These are phyloP conservation scores for Axea sp. DNA, from an alignment of 2,888 invertebrate genomes.

Conservation along the genomic window DNA sequence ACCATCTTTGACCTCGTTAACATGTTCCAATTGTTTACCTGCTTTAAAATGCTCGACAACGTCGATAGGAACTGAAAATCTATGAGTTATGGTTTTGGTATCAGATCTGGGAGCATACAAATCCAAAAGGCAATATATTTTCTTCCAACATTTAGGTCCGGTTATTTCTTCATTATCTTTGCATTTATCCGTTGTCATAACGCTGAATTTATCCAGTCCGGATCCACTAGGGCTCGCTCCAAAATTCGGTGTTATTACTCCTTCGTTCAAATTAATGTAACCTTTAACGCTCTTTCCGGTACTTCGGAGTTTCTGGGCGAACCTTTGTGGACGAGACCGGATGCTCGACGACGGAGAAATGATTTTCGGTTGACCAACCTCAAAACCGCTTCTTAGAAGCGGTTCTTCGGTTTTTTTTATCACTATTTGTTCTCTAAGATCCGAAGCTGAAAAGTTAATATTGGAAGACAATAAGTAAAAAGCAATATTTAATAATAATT, in stretches of 20 bases:
- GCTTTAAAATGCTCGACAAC: constrained; percentile 86
- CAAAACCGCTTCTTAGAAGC: constrained; percentile 68
- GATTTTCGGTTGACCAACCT: constrained; percentile 73
- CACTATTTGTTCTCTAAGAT: constrained; percentile 83
- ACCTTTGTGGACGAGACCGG: constrained; percentile 88
- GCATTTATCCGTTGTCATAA: constrained; percentile 80
- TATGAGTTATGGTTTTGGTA: constrained; percentile 93
- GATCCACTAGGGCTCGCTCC: constrained; percentile 83
- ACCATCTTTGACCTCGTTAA: constrained; percentile 82
- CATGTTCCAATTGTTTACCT: constrained; percentile 81
- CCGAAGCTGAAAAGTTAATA: constrained; percentile 81
- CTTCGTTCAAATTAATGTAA: constrained; percentile 90
- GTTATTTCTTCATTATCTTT: constrained; percentile 79
- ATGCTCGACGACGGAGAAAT: constrained; percentile 82
- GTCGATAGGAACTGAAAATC: constrained; percentile 87
- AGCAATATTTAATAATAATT: too few relatives aligned
- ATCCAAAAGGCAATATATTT: constrained; percentile 94
- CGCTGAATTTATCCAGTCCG: constrained; percentile 81
- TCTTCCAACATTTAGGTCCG: constrained; percentile 93
- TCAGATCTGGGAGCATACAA: constrained; percentile 97
- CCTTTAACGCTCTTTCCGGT: constrained; percentile 92
- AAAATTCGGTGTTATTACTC: constrained; percentile 85
- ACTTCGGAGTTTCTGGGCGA: constrained; percentile 91
- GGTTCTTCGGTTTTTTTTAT: constrained; percentile 75
- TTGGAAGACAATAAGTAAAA: too few relatives aligned